Conservation (phyloP, 1,140 invertebrate species). For the Diorhabda carinulata region DNA sequence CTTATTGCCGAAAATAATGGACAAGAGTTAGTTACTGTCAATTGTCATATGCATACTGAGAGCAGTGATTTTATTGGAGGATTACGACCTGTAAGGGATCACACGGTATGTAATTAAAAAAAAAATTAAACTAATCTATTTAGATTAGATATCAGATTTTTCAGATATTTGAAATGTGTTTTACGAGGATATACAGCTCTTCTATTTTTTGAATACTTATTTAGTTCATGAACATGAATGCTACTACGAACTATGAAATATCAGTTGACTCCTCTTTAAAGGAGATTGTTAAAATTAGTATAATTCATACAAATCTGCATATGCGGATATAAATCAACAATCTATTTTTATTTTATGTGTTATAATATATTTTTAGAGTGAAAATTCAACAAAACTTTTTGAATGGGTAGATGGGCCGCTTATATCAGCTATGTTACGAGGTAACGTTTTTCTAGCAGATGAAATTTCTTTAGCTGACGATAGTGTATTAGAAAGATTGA, state of each 20-base stretch:
- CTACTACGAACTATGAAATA: too few relatives aligned
- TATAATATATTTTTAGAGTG: constrained; percentile 26
- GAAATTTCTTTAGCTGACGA: constrained; percentile 99
- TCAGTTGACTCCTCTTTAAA: too few relatives aligned
- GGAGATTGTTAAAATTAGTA: too few relatives aligned
- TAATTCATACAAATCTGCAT: too few relatives aligned
- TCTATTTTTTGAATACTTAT: too few relatives aligned
- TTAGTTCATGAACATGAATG: too few relatives aligned
- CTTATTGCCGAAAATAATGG: constrained; percentile 67
- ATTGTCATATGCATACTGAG: constrained; percentile 99
- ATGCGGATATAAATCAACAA: too few relatives aligned
- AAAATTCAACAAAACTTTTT: constrained; percentile 66
- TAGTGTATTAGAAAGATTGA: constrained; percentile 95
- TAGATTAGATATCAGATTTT: background rate
- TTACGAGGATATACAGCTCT: too few relatives aligned
- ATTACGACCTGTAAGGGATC: constrained; percentile 81
- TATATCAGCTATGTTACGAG: constrained; percentile 84
- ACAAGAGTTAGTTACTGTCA: constrained; percentile 73
- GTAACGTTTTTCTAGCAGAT: constrained; percentile 89
- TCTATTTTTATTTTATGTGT: too few relatives aligned
- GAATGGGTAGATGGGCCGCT: constrained; percentile 98
- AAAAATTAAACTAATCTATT: background rate
- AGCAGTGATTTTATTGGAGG: constrained; percentile 96
- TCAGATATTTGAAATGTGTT: too few relatives aligned
- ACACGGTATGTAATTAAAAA: constrained; percentile 36